A percentile compares a stretch with the other conserved stretches of the same genome.
Conservation (phyloP, 1,140 invertebrate genomes). For the Triops longicaudatus region DNA sequence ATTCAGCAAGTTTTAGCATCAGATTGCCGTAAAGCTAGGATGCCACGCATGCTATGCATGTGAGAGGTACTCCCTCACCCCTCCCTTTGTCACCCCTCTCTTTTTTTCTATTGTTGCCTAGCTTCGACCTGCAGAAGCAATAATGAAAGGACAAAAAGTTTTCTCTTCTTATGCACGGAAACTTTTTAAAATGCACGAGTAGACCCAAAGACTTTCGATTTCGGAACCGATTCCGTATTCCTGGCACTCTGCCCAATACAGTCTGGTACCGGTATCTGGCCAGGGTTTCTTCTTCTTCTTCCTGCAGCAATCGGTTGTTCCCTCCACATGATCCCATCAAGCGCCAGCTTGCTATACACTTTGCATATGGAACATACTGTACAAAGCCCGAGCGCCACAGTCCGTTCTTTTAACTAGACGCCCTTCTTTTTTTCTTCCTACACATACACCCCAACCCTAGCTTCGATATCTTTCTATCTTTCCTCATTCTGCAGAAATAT, state of each 20-base stretch:
- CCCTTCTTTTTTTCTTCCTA: background rate
- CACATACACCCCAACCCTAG: background rate
- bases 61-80: background rate
- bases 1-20: background rate
- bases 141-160: background rate
- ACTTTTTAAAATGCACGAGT: background rate
- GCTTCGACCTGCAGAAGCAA: background rate
- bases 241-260: background rate
- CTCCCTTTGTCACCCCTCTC: background rate
- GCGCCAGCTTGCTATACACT: slow-evolving; percentile 14
- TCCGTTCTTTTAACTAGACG: slow-evolving; percentile 8
- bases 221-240: slow-evolving; percentile 4
- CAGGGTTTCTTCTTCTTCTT: background rate
- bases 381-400: background rate
- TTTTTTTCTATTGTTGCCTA: background rate
- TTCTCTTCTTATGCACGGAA: background rate
- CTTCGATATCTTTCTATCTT: background rate
- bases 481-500: background rate
- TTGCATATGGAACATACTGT: background rate
- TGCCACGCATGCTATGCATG: slow-evolving; percentile 6
- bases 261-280: background rate
- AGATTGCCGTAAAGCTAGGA: background rate
- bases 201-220: slow-evolving; percentile 3
- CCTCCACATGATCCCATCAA: slow-evolving; percentile 14
- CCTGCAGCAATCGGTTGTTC: slow-evolving; percentile 10